phyloP scores from a whole-genome alignment of 2,113 vertebrate genomes.

The Sturnus vulgaris region DNA sequence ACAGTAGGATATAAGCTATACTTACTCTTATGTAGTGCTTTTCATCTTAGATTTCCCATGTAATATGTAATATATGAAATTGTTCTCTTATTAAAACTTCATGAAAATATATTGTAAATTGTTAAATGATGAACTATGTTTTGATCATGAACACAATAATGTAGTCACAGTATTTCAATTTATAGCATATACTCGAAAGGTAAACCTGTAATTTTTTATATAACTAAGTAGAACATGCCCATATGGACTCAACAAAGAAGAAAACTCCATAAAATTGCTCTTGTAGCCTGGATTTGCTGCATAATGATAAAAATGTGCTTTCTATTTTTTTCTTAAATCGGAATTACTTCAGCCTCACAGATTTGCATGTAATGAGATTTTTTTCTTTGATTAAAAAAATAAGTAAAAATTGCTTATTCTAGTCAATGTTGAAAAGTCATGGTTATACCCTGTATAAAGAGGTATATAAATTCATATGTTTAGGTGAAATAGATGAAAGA shows the following conservation, averaged over 20 bases:
- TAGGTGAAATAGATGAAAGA: not conserved
- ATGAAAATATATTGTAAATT: not conserved
- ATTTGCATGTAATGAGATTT: not conserved
- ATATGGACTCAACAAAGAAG: not conserved
- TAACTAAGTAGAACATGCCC: fast-evolving
- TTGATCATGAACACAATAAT: not conserved
- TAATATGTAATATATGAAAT: not conserved
- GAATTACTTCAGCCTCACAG: not conserved
- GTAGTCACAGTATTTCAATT: not conserved
- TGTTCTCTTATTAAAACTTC: not conserved
- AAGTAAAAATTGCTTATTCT: not conserved
- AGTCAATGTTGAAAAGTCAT: not conserved
- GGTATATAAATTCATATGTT: not conserved
- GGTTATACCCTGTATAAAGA: not conserved
- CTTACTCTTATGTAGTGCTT: not conserved
- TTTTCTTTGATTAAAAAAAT: not conserved
- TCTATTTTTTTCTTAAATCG: not conserved
- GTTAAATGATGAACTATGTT: not conserved
- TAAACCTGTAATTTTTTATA: not conserved
- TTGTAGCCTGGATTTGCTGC: not conserved
- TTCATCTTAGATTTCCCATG: not conserved
- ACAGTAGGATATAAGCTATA: not conserved
- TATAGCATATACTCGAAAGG: not conserved
- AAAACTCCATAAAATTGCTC: not conserved
- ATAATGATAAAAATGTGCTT: not conserved